Base-by-base conservation (phyloP, 2,888 invertebrate species). In the Tanypteryx hageni region DNA sequence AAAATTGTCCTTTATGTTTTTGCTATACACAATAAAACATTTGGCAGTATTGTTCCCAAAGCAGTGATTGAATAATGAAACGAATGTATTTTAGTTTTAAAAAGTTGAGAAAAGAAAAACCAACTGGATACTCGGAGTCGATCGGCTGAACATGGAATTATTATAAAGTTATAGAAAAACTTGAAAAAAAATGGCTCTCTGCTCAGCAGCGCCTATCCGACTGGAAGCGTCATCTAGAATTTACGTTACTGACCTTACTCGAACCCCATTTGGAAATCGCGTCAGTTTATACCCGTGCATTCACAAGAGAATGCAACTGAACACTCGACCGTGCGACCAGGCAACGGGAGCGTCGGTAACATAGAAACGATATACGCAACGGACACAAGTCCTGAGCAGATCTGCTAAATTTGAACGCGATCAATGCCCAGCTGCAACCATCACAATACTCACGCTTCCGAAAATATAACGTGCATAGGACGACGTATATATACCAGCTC, bases 381-480 rank as follows among this genome's bases (percentile, higher is more conserved):
- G 89, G 89, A 89, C 89, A 89, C 89, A 89, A 44, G 44, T 18
- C 44, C 89, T 89, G 89, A 89, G 89, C 89, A 89, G 89, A 89
- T 89, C 89, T 89, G 89, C 89, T 89, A 68, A 89, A 89, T 64
- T 44, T 89, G 89, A 89, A 89, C 89, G 89, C 89, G 89, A 89
- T 89, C 89, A 89, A 89, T 89, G 89, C 89, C 89, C 89, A 89
- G 89, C 89, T 89, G 89, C 44, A 89, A 89, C 89, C 89, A 89
- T 89, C 89, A 89, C 89, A 89, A 86, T 61, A 89, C 89, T 44
- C 44, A 44, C 44, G 89, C 89, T 64, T 89, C 89, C 89, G 10
- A 89, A 18, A 44, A n/a, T n/a, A 14, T 8, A 18, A 1, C 44
- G 44, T 44, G 3, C 5, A 3, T 44, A 44, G 44, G 3, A 44